These are phyloP conservation scores for Ectemnius lituratus DNA, from an alignment of 2,888 invertebrate genomes.

Conservation along the genomic window DNA sequence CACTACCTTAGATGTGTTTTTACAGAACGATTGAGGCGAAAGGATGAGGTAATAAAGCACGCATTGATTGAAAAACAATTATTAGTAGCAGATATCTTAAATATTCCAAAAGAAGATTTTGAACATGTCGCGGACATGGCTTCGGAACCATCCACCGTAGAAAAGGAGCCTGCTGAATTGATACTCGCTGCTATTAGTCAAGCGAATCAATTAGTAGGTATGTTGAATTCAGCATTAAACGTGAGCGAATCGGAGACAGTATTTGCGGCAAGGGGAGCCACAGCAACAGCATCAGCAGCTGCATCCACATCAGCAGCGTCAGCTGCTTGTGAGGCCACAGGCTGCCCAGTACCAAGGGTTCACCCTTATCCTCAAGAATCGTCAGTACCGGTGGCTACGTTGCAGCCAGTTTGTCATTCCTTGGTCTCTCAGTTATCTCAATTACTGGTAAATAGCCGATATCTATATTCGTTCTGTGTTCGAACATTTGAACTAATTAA, in stretches of 20 bases:
- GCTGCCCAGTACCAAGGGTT: constrained; percentile 77
- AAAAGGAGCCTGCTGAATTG: constrained; percentile 83
- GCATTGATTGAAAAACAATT: constrained; percentile 86
- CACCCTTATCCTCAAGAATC: constrained; percentile 77
- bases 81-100: constrained; percentile 87
- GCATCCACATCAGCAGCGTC: constrained; percentile 66
- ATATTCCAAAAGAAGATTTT: constrained; percentile 86
- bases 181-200: constrained; percentile 86
- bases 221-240: constrained; percentile 81
- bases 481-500: constrained; percentile 3
- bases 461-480: not conserved
- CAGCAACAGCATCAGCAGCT: constrained; percentile 1
- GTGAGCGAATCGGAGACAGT: constrained; percentile 81
- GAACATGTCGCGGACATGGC: constrained; percentile 84
- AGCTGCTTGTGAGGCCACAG: constrained; percentile 71
- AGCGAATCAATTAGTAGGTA: constrained; percentile 80
- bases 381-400: constrained; percentile 81
- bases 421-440: constrained; percentile 84
- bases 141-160: constrained; percentile 79
- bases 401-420: constrained; percentile 83
- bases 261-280: constrained; percentile 76
- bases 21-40: constrained; percentile 85
- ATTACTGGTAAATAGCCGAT: constrained; percentile 70
- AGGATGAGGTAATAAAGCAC: constrained; percentile 85
- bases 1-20: constrained; percentile 32